Evolutionary conservation across 2,113 vertebrate genomes (phyloP).

Genomic region (Mugil cephalus): DNA sequence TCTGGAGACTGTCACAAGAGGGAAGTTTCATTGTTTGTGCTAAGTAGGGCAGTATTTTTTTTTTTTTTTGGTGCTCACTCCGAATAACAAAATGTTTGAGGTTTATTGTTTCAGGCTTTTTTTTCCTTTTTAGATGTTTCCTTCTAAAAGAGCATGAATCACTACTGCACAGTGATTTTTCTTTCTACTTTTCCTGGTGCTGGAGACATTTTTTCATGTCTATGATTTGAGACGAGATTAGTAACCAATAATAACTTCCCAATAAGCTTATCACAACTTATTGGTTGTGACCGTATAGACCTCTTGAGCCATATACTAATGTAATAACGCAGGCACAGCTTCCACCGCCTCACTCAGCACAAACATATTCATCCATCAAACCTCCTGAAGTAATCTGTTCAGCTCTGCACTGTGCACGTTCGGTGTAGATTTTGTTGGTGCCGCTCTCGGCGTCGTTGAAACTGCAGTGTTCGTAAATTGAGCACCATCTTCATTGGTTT

Average conservation of each 20-base stretch:
- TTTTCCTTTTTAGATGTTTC: slow-evolving; percentile 28
- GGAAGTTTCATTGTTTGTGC: slow-evolving; percentile 52
- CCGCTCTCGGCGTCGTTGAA: background rate
- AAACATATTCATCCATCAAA: slow-evolving; percentile 54
- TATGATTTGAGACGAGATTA: background rate
- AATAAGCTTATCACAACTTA: slow-evolving; percentile 4
- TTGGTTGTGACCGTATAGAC: background rate
- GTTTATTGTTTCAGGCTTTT: slow-evolving; percentile 29
- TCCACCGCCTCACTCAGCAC: slow-evolving; percentile 45
- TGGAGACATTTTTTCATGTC: background rate
- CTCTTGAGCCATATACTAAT: slow-evolving; percentile 28
- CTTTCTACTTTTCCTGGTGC: slow-evolving; percentile 6
- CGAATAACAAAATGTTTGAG: slow-evolving; percentile 43
- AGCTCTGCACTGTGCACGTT: slow-evolving; percentile 15
- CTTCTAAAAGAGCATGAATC: slow-evolving; percentile 42
- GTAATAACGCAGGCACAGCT: slow-evolving; percentile 44
- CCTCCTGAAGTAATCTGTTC: background rate
- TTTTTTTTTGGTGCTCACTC: background rate
- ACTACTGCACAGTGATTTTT: slow-evolving; percentile 31
- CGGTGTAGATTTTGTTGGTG: slow-evolving; percentile 16
- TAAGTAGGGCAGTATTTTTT: slow-evolving; percentile 58
- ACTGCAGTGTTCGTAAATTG: slow-evolving; percentile 20
- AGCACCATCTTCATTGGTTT: slow-evolving; percentile 33
- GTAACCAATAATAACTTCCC: background rate
- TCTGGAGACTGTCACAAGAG: slow-evolving; percentile 39